These are phyloP conservation scores for Myotis daubentonii DNA, from an alignment of 2,797 vertebrate species.

Conservation along the genomic window DNA sequence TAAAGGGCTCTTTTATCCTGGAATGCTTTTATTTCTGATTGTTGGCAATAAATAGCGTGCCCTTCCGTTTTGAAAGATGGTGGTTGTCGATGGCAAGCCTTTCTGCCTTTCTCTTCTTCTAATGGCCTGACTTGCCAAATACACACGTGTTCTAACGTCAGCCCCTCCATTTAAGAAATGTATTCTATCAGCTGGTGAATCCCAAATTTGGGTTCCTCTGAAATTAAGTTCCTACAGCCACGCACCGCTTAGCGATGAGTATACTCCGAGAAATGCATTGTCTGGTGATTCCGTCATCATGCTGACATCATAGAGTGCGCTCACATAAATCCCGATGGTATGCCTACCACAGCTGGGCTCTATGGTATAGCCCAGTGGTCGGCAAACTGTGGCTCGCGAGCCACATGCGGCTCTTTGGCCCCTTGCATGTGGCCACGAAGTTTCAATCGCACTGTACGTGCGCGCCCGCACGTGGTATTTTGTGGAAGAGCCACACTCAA, in stretches of 20 bases:
- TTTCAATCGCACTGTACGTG: no score
- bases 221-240: not conserved
- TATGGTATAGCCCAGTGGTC: not conserved
- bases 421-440: no score
- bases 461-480: no score
- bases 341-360: not conserved
- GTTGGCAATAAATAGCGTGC: not conserved
- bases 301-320: not conserved
- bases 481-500: no score
- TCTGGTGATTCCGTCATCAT: not conserved
- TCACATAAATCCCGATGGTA: not conserved
- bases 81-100: not conserved
- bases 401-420: no score
- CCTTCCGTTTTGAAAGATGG: not conserved
- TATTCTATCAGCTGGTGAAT: not conserved
- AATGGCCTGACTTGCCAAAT: not conserved
- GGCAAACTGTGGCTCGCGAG: no score
- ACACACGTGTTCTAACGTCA: not conserved
- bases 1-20: not conserved
- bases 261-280: not conserved
- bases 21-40: not conserved
- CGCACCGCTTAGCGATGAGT: no score
- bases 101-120: not conserved
- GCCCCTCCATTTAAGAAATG: not conserved
- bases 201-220: not conserved